Conservation (phyloP, 2,113 vertebrate genomes). For the Nerophis lumbriciformis region DNA sequence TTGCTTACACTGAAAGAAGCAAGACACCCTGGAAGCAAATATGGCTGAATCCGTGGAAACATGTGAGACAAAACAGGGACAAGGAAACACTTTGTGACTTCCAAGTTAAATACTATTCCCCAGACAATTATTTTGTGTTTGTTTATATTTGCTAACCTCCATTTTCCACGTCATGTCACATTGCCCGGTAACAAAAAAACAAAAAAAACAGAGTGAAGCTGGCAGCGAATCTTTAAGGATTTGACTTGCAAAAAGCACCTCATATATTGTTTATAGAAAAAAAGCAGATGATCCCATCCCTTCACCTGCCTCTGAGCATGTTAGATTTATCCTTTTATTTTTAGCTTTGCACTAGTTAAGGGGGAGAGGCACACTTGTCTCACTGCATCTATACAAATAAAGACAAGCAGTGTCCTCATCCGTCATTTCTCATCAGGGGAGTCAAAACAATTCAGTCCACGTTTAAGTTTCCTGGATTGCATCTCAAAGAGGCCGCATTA, state of each 20-base stretch:
- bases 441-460: constrained; percentile 95
- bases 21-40: constrained; percentile 21
- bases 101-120: constrained; percentile 47
- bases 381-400: constrained; percentile 90
- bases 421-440: constrained; percentile 94
- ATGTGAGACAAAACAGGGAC: constrained; percentile 11
- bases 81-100: constrained; percentile 24
- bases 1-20: constrained; percentile 27
- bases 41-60: constrained; percentile 27
- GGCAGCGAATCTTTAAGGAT: constrained; percentile 76
- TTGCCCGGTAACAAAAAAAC: constrained; percentile 64
- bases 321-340: constrained; percentile 88
- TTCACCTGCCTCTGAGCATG: constrained; percentile 78
- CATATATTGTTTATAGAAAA: constrained; percentile 98
- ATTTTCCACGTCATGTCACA: constrained; percentile 44
- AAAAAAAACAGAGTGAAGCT: constrained; percentile 62
- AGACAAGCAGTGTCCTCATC: constrained; percentile 90
- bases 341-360: constrained; percentile 86
- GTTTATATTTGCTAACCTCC: constrained; percentile 54
- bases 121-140: constrained; percentile 49
- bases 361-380: constrained; percentile 84
- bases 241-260: constrained; percentile 97
- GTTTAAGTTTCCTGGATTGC: constrained; percentile 95
- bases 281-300: constrained; percentile 53
- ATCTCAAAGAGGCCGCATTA: constrained; percentile 87